phyloP scores from a whole-genome alignment of 2,113 vertebrate genomes.

The Anser brachyrhynchus region DNA sequence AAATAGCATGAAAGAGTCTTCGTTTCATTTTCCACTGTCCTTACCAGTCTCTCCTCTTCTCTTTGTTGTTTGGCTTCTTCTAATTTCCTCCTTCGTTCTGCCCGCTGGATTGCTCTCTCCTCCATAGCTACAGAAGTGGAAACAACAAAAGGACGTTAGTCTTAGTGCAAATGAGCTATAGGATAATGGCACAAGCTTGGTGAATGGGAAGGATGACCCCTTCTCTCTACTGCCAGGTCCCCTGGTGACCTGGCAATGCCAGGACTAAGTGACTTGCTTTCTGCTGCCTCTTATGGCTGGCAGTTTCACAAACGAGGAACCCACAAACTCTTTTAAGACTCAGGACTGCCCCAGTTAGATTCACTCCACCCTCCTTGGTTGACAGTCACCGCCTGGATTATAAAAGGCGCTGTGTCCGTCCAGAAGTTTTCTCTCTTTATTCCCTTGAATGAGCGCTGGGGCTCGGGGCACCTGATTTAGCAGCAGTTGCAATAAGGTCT shows the following conservation, averaged over 20 bases:
- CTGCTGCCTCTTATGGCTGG: neutral
- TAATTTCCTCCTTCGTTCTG: conserved; percentile 82
- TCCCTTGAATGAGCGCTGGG: neutral
- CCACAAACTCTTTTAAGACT: neutral
- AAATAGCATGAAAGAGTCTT: neutral
- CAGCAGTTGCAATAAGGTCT: neutral
- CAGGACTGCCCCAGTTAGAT: neutral
- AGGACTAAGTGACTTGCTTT: neutral
- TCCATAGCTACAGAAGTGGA: conserved; percentile 86
- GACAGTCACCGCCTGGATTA: neutral
- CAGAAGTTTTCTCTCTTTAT: neutral
- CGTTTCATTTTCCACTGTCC: conserved; percentile 4
- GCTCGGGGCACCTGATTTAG: neutral
- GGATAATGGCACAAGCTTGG: neutral
- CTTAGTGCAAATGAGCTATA: neutral
- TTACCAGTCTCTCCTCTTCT: conserved; percentile 87
- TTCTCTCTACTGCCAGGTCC: neutral
- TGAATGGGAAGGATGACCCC: neutral
- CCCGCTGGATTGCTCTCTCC: conserved; percentile 84
- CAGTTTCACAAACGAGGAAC: neutral
- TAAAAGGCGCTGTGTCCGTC: neutral
- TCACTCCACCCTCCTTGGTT: neutral
- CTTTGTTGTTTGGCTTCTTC: conserved; percentile 84
- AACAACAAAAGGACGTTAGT: neutral
- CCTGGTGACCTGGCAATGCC: neutral